These are phyloP conservation scores for Hexactinellida sp. DNA, from an alignment of 37 sponge, comb jelly and placozoan genomes.

Conservation along the genomic window DNA sequence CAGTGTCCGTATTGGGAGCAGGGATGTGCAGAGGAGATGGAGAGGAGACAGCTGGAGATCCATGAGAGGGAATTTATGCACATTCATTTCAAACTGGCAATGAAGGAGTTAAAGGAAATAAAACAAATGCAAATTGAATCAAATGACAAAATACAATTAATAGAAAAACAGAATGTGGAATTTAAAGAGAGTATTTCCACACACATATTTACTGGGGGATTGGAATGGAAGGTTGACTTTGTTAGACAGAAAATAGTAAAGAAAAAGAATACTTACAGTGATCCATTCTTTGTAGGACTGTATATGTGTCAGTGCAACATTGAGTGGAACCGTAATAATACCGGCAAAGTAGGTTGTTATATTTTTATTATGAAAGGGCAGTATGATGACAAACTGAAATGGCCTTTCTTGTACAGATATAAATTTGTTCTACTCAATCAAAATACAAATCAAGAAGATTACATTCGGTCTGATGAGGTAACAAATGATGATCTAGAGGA, in stretches of 20 bases:
- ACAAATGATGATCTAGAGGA: neutral
- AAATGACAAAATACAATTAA: too few relatives aligned
- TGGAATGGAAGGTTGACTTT: neutral
- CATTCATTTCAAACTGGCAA: neutral
- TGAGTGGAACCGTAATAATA: neutral
- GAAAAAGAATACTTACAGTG: neutral
- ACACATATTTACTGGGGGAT: neutral
- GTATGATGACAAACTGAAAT: neutral
- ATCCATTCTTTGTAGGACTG: neutral
- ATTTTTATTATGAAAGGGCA: neutral
- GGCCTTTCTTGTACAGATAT: neutral
- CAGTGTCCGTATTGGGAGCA: neutral
- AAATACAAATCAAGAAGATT: neutral
- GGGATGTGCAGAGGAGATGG: constrained; percentile 5
- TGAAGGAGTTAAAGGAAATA: too few relatives aligned
- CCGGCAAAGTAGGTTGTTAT: neutral
- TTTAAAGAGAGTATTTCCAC: too few relatives aligned
- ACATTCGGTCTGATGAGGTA: neutral
- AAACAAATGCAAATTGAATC: too few relatives aligned
- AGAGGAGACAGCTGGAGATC: neutral
- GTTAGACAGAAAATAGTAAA: neutral
- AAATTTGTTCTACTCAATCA: neutral
- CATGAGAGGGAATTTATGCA: neutral
- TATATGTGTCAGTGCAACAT: neutral
- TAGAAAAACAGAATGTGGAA: too few relatives aligned